These are phyloP conservation scores for Calameuta pallipes DNA, from an alignment of 2,888 invertebrate species.

Conservation along the genomic window DNA sequence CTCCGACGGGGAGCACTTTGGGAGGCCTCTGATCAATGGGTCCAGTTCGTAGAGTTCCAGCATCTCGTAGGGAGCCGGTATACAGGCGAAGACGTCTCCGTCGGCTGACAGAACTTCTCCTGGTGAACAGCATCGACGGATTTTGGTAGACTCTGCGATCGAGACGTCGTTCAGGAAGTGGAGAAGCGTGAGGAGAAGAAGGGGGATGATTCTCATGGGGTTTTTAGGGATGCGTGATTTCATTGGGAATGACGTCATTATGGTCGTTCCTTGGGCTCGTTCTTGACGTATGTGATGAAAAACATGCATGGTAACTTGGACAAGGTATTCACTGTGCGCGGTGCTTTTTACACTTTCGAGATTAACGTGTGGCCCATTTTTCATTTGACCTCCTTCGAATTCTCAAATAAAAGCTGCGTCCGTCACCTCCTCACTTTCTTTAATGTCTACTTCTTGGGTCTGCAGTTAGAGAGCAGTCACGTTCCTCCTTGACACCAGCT, in stretches of 20 bases:
- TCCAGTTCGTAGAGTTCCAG: background rate
- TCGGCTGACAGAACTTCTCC: background rate
- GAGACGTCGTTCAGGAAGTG: background rate
- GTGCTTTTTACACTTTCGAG: background rate
- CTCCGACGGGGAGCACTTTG: background rate
- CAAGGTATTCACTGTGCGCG: background rate
- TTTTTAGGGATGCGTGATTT: background rate
- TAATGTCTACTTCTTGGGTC: background rate
- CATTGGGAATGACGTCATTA: background rate
- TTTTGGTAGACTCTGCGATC: background rate
- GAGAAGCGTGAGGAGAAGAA: background rate
- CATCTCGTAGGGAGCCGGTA: background rate
- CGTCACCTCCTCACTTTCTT: background rate
- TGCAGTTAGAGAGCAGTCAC: conserved; percentile 5
- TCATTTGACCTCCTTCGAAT: conserved; percentile 5
- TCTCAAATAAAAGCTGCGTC: background rate
- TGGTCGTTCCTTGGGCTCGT: background rate
- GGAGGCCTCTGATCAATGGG: conserved; percentile 1
- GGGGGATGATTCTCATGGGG: background rate
- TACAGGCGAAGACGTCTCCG: background rate
- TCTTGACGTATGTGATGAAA: background rate
- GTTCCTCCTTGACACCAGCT: conserved; percentile 6
- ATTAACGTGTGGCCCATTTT: background rate
- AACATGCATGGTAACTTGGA: background rate
- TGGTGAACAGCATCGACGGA: conserved; percentile 8